Conservation (phyloP, 2,888 invertebrate genomes). For the Prosapia bicincta region DNA sequence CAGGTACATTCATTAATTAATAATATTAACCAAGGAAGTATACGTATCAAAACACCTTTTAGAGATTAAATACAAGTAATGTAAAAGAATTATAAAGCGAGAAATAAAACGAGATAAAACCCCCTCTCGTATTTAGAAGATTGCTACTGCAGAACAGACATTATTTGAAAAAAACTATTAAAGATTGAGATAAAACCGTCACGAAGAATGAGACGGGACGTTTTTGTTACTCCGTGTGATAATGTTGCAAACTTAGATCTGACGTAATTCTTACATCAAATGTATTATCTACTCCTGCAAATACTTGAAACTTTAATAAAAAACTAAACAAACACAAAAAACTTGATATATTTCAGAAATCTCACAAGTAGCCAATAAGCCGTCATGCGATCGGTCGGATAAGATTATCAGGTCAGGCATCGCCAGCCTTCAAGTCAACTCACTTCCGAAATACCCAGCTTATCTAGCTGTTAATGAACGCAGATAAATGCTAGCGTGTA, state of each 20-base stretch:
- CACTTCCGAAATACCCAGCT: not conserved
- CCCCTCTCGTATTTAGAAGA: no score
- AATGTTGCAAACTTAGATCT: not conserved
- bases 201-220: no score
- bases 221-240: not conserved
- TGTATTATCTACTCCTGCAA: not conserved
- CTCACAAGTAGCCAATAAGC: not conserved
- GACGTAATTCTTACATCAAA: not conserved
- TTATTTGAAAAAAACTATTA: no score
- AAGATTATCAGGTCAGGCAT: not conserved
- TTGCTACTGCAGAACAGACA: no score
- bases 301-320: not conserved
- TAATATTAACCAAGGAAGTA: no score
- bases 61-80: no score
- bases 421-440: not conserved
- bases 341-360: not conserved
- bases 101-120: no score
- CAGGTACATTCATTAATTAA: no score
- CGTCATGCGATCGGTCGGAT: not conserved
- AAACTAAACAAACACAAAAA: not conserved
- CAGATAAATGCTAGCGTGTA: not conserved
- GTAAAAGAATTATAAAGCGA: no score
- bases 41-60: no score
- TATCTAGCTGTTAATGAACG: not conserved
- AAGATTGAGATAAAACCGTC: no score